A percentile compares a stretch with the other conserved stretches of the same genome.
Evolutionary conservation across 2,113 vertebrate genomes (phyloP).

Genomic region (Xenopus laevis): DNA sequence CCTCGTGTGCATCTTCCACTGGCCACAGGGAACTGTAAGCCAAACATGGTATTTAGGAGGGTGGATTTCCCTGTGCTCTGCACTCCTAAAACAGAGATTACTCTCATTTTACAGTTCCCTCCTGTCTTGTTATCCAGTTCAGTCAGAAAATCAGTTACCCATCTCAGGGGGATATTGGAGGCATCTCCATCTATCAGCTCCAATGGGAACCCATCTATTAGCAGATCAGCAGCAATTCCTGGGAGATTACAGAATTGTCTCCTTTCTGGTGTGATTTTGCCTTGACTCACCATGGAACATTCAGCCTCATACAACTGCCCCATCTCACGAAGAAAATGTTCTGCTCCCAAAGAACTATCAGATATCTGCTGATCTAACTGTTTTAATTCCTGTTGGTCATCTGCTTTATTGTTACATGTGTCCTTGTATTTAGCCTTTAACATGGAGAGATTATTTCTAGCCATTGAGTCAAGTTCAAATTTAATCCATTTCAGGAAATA

Average conservation of each 20-base stretch:
- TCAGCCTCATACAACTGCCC: constrained; percentile 73
- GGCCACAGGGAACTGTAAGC: constrained; percentile 64
- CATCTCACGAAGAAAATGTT: constrained; percentile 74
- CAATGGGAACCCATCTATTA: constrained; percentile 68
- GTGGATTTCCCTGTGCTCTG: constrained; percentile 76
- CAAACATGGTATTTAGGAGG: constrained; percentile 75
- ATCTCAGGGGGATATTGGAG: constrained; percentile 66
- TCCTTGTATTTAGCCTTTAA: constrained; percentile 31
- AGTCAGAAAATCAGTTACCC: constrained; percentile 67
- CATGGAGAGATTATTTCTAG: constrained; percentile 6
- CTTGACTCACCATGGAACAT: constrained; percentile 41
- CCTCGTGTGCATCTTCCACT: constrained; percentile 59
- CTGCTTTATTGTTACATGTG: not conserved
- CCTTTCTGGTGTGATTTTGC: not conserved
- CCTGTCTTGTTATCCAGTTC: constrained; percentile 55
- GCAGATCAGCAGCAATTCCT: constrained; percentile 53
- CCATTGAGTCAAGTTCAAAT: constrained; percentile 45
- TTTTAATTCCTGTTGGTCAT: not conserved
- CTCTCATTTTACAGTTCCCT: constrained; percentile 58
- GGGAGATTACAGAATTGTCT: constrained; percentile 27
- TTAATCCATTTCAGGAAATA: constrained; percentile 57
- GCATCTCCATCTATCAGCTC: constrained; percentile 73
- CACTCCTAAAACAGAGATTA: constrained; percentile 68
- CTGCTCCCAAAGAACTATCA: constrained; percentile 63
- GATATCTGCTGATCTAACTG: constrained; percentile 49